Evolutionary conservation across 2,113 vertebrate genomes (phyloP), one percentile per base, ranked within the genome.

Genomic region (Notiomystis cincta): DNA sequence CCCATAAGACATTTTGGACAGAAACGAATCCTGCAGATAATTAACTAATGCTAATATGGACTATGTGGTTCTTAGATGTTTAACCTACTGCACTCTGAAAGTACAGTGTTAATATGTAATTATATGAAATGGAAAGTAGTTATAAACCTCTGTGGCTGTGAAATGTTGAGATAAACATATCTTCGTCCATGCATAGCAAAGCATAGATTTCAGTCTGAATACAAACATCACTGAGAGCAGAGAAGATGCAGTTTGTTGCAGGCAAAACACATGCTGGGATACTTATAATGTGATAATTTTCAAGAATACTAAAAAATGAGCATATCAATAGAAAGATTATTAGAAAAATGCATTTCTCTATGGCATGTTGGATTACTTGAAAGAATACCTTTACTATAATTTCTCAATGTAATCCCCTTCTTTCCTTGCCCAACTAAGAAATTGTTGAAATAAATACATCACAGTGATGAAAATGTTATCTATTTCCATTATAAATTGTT

Each of bases 181-280:
- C 21, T 66, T 84, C 86, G 50, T 92, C 64, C 97, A 97, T 98
- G 98, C 97, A 96, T 19, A 60, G 96, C 95, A 95, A 16, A 83
- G 53, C 91, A 67, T n/a, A 87, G 72, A 84, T 85, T 77, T 88
- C 76, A 44, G 79, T 61, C 42, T 75, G 90, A 90, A 95, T 40
- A 58, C 93, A 97, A 93, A 83, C 61, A 87, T 28, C 80, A 93
- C 72, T 24, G 65, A 87, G 54, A 93, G 86, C 69, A 57, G 90
- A 67, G 17, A 58, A 65, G 53, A 67, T 94, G 93, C 90, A 92
- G 80, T 89, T 86, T 95, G 81, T 80, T 91, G 45, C 96, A 96
- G 95, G 97, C 97, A 97, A 87, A 93, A 93, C 77, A 87, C 97
- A 98, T 97, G 96, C 95, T 73, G 89, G 87, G 90, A 91, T 93